Conservation (phyloP, 2,113 vertebrate genomes). For the Pipra filicauda region DNA sequence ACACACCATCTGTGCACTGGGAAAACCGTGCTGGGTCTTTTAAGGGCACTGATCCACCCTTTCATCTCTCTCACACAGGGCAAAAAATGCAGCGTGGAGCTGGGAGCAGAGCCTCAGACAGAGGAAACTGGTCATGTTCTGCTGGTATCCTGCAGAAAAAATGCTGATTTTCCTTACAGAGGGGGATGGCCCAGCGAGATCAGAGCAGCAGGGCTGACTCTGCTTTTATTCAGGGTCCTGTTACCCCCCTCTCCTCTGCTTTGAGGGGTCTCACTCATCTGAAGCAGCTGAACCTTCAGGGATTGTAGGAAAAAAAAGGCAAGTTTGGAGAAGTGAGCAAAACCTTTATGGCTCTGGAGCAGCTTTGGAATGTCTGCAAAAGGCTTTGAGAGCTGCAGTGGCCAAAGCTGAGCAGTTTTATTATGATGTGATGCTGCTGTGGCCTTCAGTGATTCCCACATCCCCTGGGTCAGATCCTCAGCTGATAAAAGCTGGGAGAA, state of each 20-base stretch:
- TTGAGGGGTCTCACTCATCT: background rate
- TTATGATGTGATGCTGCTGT: background rate
- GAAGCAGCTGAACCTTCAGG: background rate
- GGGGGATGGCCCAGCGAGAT: background rate
- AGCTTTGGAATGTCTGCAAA: background rate
- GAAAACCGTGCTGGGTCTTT: background rate
- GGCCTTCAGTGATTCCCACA: background rate
- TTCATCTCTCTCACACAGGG: background rate
- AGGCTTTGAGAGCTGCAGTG: background rate
- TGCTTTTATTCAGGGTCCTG: background rate
- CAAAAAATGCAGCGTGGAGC: background rate
- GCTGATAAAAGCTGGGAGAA: background rate
- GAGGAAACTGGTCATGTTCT: background rate
- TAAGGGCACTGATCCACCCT: background rate
- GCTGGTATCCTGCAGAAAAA: background rate
- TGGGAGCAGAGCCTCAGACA: background rate
- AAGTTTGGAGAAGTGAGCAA: background rate
- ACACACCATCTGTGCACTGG: background rate
- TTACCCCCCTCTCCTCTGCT: background rate
- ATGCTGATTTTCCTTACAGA: constrained; percentile 1
- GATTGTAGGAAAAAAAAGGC: background rate
- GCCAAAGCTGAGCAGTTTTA: background rate
- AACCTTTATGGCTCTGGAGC: background rate
- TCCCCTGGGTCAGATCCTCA: background rate
- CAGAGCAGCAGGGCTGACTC: background rate